Percentiles rank a stretch among this genome's conserved stretches.
Conservation (phyloP, 2,888 invertebrate species). For the Rhopalosiphum nymphaeae region DNA sequence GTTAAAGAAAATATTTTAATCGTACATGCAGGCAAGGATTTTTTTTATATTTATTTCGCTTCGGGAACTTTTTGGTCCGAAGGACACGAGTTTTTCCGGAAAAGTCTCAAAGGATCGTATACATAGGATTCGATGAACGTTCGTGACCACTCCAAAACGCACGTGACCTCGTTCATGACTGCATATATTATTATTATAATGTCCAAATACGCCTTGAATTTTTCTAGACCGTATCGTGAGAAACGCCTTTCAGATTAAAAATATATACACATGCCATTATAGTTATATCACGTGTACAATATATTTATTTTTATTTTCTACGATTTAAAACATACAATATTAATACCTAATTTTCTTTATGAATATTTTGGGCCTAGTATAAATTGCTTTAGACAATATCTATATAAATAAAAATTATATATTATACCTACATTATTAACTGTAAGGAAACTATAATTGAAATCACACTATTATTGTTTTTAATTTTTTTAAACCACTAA, state of each 20-base stretch:
- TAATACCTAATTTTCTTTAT: neutral
- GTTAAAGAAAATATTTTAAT: constrained; percentile 38
- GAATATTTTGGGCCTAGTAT: too few species aligned
- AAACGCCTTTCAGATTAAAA: constrained; percentile 30
- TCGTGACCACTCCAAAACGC: constrained; percentile 58
- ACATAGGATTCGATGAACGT: constrained; percentile 33
- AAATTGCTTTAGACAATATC: neutral
- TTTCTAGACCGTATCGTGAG: neutral
- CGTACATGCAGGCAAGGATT: neutral
- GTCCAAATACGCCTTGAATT: constrained; percentile 20
- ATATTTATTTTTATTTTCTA: neutral
- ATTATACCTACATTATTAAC: neutral
- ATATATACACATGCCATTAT: neutral
- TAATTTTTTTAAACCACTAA: neutral
- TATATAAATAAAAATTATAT: neutral
- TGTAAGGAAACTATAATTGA: neutral
- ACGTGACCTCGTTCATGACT: constrained; percentile 54
- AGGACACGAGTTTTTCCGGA: constrained; percentile 19
- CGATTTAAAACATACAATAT: neutral
- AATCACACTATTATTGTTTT: neutral
- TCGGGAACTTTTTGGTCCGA: constrained; percentile 40
- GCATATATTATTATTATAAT: constrained; percentile 53
- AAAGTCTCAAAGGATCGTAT: constrained; percentile 50
- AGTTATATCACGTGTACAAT: neutral
- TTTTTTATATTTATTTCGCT: constrained; percentile 47